A percentile compares a stretch with the other conserved stretches of the same genome.
Conservation (phyloP, 2,797 vertebrate genomes). For the Acridotheres tristis region DNA sequence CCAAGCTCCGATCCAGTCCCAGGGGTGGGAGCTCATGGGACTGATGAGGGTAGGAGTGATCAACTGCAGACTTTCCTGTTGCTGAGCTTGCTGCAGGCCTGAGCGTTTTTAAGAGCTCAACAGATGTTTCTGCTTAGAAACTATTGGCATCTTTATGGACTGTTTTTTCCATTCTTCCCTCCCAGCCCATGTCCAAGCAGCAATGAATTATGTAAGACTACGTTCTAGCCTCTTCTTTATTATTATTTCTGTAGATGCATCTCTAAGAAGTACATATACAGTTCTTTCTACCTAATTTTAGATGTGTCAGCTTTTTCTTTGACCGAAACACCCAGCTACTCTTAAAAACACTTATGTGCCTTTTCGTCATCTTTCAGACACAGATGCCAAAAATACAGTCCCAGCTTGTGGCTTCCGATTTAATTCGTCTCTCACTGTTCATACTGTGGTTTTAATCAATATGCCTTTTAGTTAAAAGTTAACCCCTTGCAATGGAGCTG, state of each 20-base stretch:
- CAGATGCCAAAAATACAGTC: neutral
- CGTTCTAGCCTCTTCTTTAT: conserved; percentile 73
- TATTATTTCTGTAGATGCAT: conserved; percentile 66
- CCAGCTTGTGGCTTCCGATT: neutral
- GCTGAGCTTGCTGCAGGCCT: conserved; percentile 78
- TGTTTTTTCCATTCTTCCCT: conserved; percentile 83
- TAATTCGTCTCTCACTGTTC: neutral
- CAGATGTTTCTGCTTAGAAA: conserved; percentile 85
- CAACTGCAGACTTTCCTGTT: conserved; percentile 76
- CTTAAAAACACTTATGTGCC: neutral
- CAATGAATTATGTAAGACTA: conserved; percentile 77
- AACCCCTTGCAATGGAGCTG: neutral
- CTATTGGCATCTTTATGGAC: conserved; percentile 82
- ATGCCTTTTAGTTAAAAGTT: neutral
- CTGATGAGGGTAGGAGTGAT: conserved; percentile 68
- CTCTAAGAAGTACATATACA: conserved; percentile 23
- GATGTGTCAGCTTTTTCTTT: neutral
- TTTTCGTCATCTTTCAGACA: neutral
- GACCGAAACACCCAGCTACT: neutral
- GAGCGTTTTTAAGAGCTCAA: conserved; percentile 71
- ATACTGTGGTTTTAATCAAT: neutral
- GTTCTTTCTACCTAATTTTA: conserved; percentile 13
- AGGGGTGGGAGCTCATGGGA: conserved; percentile 46
- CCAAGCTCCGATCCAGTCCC: conserved; percentile 55
- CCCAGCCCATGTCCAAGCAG: conserved; percentile 73